Evolutionary conservation across 2,797 vertebrate species (phyloP).

Genomic region (Microcaecilia unicolor): DNA sequence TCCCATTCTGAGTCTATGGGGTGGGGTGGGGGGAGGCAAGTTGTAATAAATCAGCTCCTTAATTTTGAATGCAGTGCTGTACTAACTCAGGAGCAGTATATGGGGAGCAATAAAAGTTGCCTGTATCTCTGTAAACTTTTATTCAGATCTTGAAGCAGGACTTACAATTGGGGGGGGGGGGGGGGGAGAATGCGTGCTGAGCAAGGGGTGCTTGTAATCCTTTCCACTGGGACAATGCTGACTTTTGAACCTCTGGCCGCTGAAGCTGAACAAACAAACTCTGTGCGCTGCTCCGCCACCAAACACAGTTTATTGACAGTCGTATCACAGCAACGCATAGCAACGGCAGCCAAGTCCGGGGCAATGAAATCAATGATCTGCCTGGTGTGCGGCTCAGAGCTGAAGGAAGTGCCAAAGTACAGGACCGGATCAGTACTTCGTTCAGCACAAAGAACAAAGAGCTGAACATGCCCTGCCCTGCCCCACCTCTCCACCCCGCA

Average conservation of each 20-base stretch:
- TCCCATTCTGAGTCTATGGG: no score
- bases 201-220: slow-evolving; percentile 24
- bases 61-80: no score
- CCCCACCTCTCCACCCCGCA: background rate
- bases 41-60: no score
- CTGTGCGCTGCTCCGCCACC: slow-evolving; percentile 55
- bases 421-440: no score
- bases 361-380: slow-evolving; percentile 22
- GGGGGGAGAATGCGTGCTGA: background rate
- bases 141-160: no score
- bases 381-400: slow-evolving; percentile 6
- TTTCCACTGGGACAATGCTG: slow-evolving; percentile 55
- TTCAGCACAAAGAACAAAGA: background rate
- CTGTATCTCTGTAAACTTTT: no score
- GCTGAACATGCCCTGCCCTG: background rate
- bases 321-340: slow-evolving; percentile 60
- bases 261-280: slow-evolving; percentile 68
- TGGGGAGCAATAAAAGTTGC: no score
- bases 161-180: no score
- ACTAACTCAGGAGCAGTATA: no score
- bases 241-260: slow-evolving; percentile 72
- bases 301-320: slow-evolving; percentile 66
- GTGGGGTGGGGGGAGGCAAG: no score
- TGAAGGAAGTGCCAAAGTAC: slow-evolving; percentile 7
- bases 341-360: slow-evolving; percentile 23